These are phyloP conservation scores for Falcunculus frontatus DNA, from an alignment of 2,113 vertebrate genomes.

Conservation along the genomic window DNA sequence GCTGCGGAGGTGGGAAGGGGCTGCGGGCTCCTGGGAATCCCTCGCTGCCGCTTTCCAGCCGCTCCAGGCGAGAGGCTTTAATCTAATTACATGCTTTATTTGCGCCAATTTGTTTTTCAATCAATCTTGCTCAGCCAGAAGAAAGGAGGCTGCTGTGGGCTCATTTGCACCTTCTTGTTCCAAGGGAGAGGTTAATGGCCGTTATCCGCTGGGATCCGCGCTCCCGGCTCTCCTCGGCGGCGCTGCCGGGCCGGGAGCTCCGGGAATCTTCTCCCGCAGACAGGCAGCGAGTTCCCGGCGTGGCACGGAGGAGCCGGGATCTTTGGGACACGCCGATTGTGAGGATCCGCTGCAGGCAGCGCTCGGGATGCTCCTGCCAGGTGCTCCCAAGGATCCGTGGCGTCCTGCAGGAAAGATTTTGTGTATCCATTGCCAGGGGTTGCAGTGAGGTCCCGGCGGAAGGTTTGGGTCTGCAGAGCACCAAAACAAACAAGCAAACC, in stretches of 20 bases:
- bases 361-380: neutral
- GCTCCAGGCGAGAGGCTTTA: slow-evolving; percentile 80
- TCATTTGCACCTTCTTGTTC: slow-evolving; percentile 84
- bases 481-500: neutral
- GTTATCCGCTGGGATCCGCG: neutral
- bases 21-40: neutral
- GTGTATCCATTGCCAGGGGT: neutral
- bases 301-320: neutral
- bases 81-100: slow-evolving; percentile 99
- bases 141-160: slow-evolving; percentile 80
- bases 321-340: fast-evolving
- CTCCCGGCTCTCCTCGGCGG: neutral
- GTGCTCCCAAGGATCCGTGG: neutral
- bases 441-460: neutral
- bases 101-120: slow-evolving; percentile 97
- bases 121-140: slow-evolving; percentile 87
- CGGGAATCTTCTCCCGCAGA: neutral
- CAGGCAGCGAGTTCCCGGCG: fast-evolving
- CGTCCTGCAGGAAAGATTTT: neutral
- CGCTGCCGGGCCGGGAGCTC: neutral
- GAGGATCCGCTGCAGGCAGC: neutral
- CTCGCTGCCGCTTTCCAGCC: slow-evolving; percentile 53
- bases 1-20: neutral
- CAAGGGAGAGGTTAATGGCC: slow-evolving; percentile 69
- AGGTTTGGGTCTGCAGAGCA: neutral